Conservation (phyloP, 2,113 vertebrate genomes). For the Pollachius pollachius region DNA sequence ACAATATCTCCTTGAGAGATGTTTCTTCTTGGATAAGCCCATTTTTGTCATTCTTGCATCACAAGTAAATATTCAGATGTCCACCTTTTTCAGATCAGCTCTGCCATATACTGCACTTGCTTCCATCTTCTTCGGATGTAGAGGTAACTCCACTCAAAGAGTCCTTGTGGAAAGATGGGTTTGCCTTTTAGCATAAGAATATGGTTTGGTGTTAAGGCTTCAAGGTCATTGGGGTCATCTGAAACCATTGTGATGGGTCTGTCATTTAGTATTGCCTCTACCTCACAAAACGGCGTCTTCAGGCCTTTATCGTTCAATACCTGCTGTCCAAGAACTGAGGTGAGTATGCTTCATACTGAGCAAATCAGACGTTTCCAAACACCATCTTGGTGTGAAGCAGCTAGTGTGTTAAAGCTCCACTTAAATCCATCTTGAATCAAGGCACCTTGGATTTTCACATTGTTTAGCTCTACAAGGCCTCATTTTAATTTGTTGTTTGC, state of each 20-base stretch:
- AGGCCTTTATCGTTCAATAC: background rate
- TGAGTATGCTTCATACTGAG: background rate
- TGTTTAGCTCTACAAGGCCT: too few species aligned
- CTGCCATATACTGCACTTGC: conserved; percentile 1
- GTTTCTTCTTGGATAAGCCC: background rate
- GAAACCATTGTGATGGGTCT: background rate
- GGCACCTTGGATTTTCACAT: background rate
- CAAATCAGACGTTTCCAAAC: background rate
- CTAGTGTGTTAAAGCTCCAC: background rate
- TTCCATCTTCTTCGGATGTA: background rate
- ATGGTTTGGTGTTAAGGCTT: conserved; percentile 1
- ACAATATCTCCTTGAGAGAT: conserved; percentile 9
- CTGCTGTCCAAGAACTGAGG: background rate
- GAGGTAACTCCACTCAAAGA: background rate
- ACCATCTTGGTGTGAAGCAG: background rate
- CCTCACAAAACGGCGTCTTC: background rate
- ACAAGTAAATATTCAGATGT: conserved; percentile 7
- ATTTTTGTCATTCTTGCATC: conserved; percentile 6
- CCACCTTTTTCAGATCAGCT: conserved; percentile 22
- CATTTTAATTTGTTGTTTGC: background rate
- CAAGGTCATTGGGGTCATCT: background rate
- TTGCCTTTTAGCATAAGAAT: background rate
- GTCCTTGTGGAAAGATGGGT: background rate
- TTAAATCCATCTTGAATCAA: background rate
- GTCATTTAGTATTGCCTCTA: background rate